Evolutionary conservation across 2,888 invertebrate genomes (phyloP).

Genomic region (Myathropa florea): DNA sequence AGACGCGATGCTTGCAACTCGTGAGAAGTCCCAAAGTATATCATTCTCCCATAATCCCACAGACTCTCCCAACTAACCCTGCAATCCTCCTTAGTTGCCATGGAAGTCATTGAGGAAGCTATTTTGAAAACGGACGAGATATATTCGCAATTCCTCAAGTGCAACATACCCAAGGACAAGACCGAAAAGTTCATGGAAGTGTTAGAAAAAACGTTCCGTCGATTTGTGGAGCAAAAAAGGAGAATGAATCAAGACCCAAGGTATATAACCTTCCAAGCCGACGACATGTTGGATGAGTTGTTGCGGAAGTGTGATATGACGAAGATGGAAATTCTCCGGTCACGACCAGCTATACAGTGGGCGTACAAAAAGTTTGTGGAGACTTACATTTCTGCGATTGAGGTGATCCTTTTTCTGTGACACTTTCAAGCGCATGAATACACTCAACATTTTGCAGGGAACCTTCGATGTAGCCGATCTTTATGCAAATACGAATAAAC

Average conservation of each 20-base stretch:
- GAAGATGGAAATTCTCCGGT: slow-evolving; percentile 75
- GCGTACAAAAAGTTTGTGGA: slow-evolving; percentile 78
- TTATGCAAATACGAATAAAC: slow-evolving; percentile 23
- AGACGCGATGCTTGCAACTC: slow-evolving; percentile 84
- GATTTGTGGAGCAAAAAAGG: slow-evolving; percentile 72
- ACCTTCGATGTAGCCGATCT: slow-evolving; percentile 75
- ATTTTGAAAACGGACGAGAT: slow-evolving; percentile 77
- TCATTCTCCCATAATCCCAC: neutral
- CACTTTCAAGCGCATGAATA: neutral
- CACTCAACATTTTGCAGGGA: slow-evolving; percentile 53
- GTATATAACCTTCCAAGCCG: slow-evolving; percentile 74
- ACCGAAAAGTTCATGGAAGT: slow-evolving; percentile 74
- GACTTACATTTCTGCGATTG: slow-evolving; percentile 76
- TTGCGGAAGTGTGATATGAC: slow-evolving; percentile 76
- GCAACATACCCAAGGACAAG: slow-evolving; percentile 75
- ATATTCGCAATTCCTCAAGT: slow-evolving; percentile 76
- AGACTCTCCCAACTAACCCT: neutral
- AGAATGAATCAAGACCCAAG: slow-evolving; percentile 36
- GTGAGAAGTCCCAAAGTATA: slow-evolving; percentile 81
- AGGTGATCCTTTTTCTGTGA: slow-evolving; percentile 59
- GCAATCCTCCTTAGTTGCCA: slow-evolving; percentile 73
- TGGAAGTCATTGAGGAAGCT: slow-evolving; percentile 75
- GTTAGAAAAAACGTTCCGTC: slow-evolving; percentile 77
- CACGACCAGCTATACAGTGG: slow-evolving; percentile 76
- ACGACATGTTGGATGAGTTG: slow-evolving; percentile 77